Evolutionary conservation across 1,140 invertebrate species (phyloP), one percentile per base, ranked within the genome.

Genomic region (Drepana arcuata): DNA sequence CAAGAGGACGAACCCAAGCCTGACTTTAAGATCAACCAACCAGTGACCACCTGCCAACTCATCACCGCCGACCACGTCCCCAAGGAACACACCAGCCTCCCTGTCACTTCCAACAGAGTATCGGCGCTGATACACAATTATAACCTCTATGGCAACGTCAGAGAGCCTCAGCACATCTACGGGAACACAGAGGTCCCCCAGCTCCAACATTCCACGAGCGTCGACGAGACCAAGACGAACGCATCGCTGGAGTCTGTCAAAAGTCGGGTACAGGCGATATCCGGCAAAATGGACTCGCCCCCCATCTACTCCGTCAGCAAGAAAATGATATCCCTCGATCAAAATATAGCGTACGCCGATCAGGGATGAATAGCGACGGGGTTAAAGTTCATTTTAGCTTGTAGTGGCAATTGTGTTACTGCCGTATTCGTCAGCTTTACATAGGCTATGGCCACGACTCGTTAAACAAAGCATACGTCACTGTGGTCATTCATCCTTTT

Each of bases 111-210:
- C 0, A 84, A 84, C 34, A 43, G 83, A 13, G 83, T 84, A 0
- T 84, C 83, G 0, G 69, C 83, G 0, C 55, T 84, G 2, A 84
- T 84, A 23, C 81, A 84, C 34, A 84, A 81, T 25, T 84, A 84
- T 41, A 84, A 84, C 29, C 34, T 84, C 4, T 84, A 84, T 34
- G 73, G 79, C 0, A 83, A 83, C 44, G 71, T 81, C 1, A 64
- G 71, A 11, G 77, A 80, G 11, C 74, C 75, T 0, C 67, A 80
- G 27, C 82, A 82, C 38, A 67, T 82, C 15, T 84, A 84, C 36
- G 79, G 78, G 7, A 83, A 84, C 47, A 61, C 63, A 1, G 74
- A 81, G 12, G 67, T 54, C 1, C 57, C 41, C 0, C 54, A 58
- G 1, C 65, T 70, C 51, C 75, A 67, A 21, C 61, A 65, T 2